Evolutionary conservation across 2,888 invertebrate species (phyloP), one percentile per base, ranked within the genome.

Genomic region (Lordiphosa andalusiaca): DNA sequence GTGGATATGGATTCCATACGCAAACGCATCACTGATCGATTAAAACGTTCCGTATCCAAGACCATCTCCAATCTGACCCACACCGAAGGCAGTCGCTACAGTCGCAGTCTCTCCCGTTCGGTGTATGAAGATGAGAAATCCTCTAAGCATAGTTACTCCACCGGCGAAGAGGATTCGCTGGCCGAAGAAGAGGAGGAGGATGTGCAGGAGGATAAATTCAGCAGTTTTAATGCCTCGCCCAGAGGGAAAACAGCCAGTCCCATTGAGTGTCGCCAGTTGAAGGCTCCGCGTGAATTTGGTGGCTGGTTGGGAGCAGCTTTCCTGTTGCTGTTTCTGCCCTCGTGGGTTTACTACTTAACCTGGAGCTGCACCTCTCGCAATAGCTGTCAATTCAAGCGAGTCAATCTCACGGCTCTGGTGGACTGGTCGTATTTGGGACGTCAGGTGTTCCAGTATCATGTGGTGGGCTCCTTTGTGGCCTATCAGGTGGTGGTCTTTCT

Each of bases 111-210:
- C 0, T 88, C 88, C 6, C 86, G 88, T n/a, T 89, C 89, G 5
- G 71, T 86, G 0, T 88, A 87, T 47, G 89, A 88, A 19, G 89
- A 89, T 56, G 88, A 87, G 19, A 86, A 84, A 53, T 87, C 86
- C 41, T 88, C 86, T 2, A 87, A 86, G 57, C 86, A 83, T 23
- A 86, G 75, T 64, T 87, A 82, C 67, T 88, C 86, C 30, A 76
- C 60, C 0, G 73, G 67, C n/a, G 76, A 76, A 6, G 81, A 80
- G 57, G 73, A 70, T 6, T 30, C 44, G 0, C 7, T 44, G 3
- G 44, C 75, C 2, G 63, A 62, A 0, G 74, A 75, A 33, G 67
- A 69, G 35, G 60, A 72, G 4, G 64, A 69, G 13, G 84, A 62
- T 0, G 53, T 23, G 53, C 66, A 56, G 25, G 70, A 75, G 2